Evolutionary conservation across 2,888 invertebrate species (phyloP), one percentile per base, ranked within the genome.

Genomic region (Cryptocephalus moraei): DNA sequence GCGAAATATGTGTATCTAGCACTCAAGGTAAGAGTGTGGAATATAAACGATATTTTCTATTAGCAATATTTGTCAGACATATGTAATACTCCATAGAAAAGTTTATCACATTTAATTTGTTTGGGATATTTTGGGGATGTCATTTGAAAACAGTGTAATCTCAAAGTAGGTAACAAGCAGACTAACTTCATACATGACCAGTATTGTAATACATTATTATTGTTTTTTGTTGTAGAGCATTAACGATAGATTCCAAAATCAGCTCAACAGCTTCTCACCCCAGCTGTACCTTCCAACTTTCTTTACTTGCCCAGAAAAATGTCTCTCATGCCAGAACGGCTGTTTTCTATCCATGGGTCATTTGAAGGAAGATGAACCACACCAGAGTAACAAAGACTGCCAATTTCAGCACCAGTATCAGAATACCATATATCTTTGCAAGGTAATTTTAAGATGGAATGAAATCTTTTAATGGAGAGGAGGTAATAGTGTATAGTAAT

Each of bases 261-360:
- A 80, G 56, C 79, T 86, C 38, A 76, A 74, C 41, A 78, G 77
- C 51, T 68, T 75, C 36, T 69, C 78, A 12, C 78, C 79, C 11
- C 77, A 80, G 60, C 73, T 83, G 44, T 87, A 87, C 67, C 81
- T 86, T 33, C 84, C 86, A 59, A 82, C 87, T 63, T 86, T 86
- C 71, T 87, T 88, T 60, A 85, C 86, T 0, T 89, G 88, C 61
- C 76, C 80, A 13, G 74, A 77, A 1, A 77, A 77, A 55, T 89
- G 88, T 65, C 74, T 80, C 49, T 82, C 85, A 2, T 89, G 88
- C 68, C 76, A 72, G 44, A 70, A 71, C 44, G 74, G 80, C 31
- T 84, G 84, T 59, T 73, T 72, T 52, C 73, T 77, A 46, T 82
- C 82, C 13, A 82, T 82, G 80, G 82, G 82, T 1, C 84, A 84